A percentile compares a stretch with the other conserved stretches of the same genome.
Evolutionary conservation across 2,888 invertebrate genomes (phyloP).

Genomic region (Acleris sparsana): DNA sequence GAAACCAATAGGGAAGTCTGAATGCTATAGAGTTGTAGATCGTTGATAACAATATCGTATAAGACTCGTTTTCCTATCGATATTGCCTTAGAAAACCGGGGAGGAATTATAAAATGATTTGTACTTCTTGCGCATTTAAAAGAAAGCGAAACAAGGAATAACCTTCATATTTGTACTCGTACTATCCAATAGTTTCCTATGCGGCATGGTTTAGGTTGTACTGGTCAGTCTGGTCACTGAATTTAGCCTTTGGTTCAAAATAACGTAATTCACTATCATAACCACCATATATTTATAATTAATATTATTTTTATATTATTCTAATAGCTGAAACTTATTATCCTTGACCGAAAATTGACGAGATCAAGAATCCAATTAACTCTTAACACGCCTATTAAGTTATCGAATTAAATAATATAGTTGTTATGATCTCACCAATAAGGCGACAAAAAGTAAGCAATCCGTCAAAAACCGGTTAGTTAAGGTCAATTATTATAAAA

Average conservation of each 20-base stretch:
- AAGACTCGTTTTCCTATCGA: not conserved
- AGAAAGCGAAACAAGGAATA: too few relatives aligned
- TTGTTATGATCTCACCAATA: constrained; percentile 22
- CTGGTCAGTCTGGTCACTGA: too few relatives aligned
- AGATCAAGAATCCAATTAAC: constrained; percentile 15
- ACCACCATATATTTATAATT: too few relatives aligned
- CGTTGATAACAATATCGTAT: not conserved
- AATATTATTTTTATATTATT: too few relatives aligned
- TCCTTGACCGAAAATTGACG: constrained; percentile 17
- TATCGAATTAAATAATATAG: constrained; percentile 19
- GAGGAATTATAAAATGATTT: too few relatives aligned
- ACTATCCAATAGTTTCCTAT: too few relatives aligned
- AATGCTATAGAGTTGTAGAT: constrained; percentile 5
- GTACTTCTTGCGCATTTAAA: too few relatives aligned
- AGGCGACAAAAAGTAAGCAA: constrained; percentile 9
- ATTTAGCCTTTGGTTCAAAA: too few relatives aligned
- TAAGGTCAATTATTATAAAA: constrained; percentile 15
- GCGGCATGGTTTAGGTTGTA: too few relatives aligned
- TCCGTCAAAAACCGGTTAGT: constrained; percentile 15
- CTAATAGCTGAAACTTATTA: not conserved
- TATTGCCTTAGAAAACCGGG: too few relatives aligned
- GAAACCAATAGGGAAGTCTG: constrained; percentile 31
- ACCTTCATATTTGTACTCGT: too few relatives aligned
- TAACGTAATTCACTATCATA: too few relatives aligned
- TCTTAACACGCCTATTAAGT: constrained; percentile 19